Evolutionary conservation across 1,140 invertebrate genomes (phyloP), one percentile per base, ranked within the genome.

Genomic region (Brachionus sp.): DNA sequence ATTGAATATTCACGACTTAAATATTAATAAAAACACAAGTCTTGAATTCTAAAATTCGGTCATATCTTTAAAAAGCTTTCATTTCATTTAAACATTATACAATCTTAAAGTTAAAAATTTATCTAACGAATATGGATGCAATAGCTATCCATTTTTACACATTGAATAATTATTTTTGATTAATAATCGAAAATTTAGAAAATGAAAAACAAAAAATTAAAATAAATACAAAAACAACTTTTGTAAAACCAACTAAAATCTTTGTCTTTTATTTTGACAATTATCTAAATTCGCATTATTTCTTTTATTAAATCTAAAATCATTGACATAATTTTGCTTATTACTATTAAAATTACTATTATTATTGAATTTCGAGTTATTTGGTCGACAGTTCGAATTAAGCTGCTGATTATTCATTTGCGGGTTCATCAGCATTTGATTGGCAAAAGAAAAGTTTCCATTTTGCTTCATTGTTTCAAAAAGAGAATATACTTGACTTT

Each of bases 221-320:
- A 70, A n/a, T 5, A 37, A 39, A 37, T 37, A 37, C 3, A 16
- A 50, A 44, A 75, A 75, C 13, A 75, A 75, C 19, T 23, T 19
- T 13, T 50, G 1, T 13, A 75, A 50, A 75, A 75, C 39, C 39
- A 75, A 35, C 44, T 46, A 75, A 75, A 29, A 75, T 75, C 42
- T 75, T 75, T 75, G 39, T 13, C 42, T 44, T 46, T 75, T 75
- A 75, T 46, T 46, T n/a, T 75, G 37, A 33, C 44, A 46, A 46
- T 29, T 25, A 75, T 75, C 70, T 75, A 46, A 25, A 75, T 75
- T 75, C 23, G 19, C 4, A 19, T 75, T 73, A 73, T 73, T 73
- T 39, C 37, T 73, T 23, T 73, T 73, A 44, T 73, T 73, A 73
- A 73, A 73, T 73, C 68, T 73, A 73, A 73, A 73, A 42, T 73